phyloP scores from a whole-genome alignment of 2,113 vertebrate species.

The Anseranas semipalmata region DNA sequence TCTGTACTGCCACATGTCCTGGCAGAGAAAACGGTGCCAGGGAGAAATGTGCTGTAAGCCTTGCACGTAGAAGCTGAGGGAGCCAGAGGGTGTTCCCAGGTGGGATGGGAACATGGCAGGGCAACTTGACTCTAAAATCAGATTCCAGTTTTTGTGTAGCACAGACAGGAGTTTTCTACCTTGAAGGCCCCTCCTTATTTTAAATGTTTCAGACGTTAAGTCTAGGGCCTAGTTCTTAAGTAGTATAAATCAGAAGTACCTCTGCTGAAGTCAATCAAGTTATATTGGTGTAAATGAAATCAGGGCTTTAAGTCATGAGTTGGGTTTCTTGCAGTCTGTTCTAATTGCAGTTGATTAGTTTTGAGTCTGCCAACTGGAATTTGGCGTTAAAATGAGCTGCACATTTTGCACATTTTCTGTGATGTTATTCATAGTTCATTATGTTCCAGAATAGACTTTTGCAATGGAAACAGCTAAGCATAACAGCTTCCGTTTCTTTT shows the following conservation, averaged over 20 bases:
- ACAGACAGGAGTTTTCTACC: neutral
- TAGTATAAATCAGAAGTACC: neutral
- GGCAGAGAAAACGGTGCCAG: neutral
- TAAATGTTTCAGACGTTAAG: neutral
- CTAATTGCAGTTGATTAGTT: neutral
- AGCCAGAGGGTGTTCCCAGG: neutral
- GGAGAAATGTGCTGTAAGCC: neutral
- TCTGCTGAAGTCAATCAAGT: neutral
- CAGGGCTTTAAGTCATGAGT: neutral
- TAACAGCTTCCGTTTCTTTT: neutral
- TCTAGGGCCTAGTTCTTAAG: neutral
- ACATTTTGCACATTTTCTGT: neutral
- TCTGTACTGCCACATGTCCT: neutral
- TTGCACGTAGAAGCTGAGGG: neutral
- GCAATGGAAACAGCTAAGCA: neutral
- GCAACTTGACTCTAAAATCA: neutral
- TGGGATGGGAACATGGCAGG: neutral
- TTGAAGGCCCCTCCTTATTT: neutral
- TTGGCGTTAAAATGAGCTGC: neutral
- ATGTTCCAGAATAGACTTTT: slow-evolving; percentile 14
- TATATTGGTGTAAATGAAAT: neutral
- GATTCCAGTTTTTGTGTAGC: neutral
- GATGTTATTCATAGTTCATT: neutral
- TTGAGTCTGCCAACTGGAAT: neutral
- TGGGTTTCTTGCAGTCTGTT: neutral